Evolutionary conservation across 2,888 invertebrate genomes (phyloP), one percentile per base, ranked within the genome.

Genomic region (Chymomyza procnemis): DNA sequence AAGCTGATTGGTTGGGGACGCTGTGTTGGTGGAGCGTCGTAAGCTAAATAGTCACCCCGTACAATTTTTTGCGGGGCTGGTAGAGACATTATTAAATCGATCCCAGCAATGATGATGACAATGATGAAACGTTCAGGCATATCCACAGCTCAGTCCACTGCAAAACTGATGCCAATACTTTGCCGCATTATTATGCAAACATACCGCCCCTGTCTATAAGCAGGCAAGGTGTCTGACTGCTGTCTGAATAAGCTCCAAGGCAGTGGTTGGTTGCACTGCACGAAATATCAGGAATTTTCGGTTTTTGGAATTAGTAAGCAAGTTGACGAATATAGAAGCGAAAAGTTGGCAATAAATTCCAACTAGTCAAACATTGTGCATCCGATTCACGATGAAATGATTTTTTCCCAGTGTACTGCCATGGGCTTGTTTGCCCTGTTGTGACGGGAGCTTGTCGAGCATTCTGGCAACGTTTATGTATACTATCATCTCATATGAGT

Each of bases 131-230:
- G 34, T 41, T 41, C 34, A 41, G 34, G 12, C 34, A 41, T 41
- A 12, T 41, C 34, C 34, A 12, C 34, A 12, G 9, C 34, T 2
- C 12, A 2, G 6, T 12, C 34, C 34, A 34, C 26, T 26, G 26
- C 26, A 5, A 41, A 41, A 41, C 12, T 60, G 66, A 69, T 64
- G 69, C 66, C 64, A 63, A 61, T 59, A 50, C 60, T 57, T 55
- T 59, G 60, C 57, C 22, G 21, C 63, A 61, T 64, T 67, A 61
- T 67, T 70, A 65, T 65, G 70, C 57, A 61, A 61, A 71, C 65
- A 71, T 65, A 65, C 47, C 73, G 26, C 52, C 14, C 18, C n/a
- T n/a, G 34, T 41, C 6, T 41, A 41, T 41, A 41, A 41, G 34
- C 12, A 41, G 9, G 34, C 34, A 41, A 3, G 34, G 34, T 12